A percentile compares a stretch with the other conserved stretches of the same genome.
phyloP scores from a whole-genome alignment of 92 coral and sea anemone species.

The Parazoanthus swiftii region DNA sequence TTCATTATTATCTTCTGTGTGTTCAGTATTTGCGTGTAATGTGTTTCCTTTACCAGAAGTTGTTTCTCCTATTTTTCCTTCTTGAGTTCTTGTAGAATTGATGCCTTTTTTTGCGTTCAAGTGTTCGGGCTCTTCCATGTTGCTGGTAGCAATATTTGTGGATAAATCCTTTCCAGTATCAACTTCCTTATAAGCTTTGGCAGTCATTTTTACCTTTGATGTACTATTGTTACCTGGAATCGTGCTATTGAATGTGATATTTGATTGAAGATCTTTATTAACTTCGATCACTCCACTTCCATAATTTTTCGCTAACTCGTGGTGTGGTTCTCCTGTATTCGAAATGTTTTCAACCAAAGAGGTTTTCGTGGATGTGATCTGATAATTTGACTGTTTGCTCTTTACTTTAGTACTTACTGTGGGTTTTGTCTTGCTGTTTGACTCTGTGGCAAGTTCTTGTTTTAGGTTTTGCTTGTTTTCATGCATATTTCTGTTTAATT shows the following conservation, averaged over 20 bases:
- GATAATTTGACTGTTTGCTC: background rate
- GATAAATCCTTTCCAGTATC: background rate
- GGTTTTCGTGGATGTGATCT: background rate
- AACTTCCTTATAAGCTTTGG: background rate
- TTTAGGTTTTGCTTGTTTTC: background rate
- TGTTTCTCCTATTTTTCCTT: background rate
- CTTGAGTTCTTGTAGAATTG: background rate
- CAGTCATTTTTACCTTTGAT: background rate
- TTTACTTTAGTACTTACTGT: background rate
- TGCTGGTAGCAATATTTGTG: background rate
- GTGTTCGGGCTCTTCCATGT: background rate
- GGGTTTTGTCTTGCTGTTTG: background rate
- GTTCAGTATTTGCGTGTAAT: background rate
- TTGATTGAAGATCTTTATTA: background rate
- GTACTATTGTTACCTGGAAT: background rate
- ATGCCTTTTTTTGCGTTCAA: background rate
- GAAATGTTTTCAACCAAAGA: background rate
- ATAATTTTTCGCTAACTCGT: background rate
- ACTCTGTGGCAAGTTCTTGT: background rate
- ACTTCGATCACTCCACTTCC: background rate
- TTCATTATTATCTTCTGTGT: background rate
- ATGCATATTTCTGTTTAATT: background rate
- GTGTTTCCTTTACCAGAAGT: background rate
- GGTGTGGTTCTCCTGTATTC: background rate
- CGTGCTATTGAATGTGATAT: constrained; percentile 2